Evolutionary conservation across 1,140 invertebrate genomes (phyloP).

Genomic region (Pinna nobilis): DNA sequence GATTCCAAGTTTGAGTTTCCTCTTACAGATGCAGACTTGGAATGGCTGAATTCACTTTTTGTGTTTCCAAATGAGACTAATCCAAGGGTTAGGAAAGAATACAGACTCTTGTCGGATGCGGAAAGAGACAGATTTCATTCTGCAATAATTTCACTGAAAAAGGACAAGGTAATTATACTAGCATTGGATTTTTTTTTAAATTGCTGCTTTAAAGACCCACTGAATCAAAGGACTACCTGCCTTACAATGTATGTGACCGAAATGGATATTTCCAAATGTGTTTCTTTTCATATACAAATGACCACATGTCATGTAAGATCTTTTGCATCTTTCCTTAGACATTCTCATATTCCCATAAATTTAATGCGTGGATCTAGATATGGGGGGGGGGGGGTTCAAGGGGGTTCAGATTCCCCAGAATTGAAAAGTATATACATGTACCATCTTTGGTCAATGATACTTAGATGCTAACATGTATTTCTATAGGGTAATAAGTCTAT

Average conservation of each 20-base stretch:
- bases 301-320: too few species aligned
- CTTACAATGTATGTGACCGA: not conserved
- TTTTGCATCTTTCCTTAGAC: too few species aligned
- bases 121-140: slow-evolving; percentile 66
- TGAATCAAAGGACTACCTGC: not conserved
- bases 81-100: slow-evolving; percentile 63
- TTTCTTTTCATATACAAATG: too few species aligned
- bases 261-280: not conserved
- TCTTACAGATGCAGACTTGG: slow-evolving; percentile 22
- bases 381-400: too few species aligned
- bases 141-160: slow-evolving; percentile 69
- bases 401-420: too few species aligned
- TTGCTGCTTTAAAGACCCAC: not conserved
- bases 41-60: slow-evolving; percentile 30
- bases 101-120: slow-evolving; percentile 65
- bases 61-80: slow-evolving; percentile 14
- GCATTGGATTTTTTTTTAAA: too few species aligned
- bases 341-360: too few species aligned
- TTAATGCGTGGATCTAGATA: too few species aligned
- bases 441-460: too few species aligned
- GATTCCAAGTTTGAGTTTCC: slow-evolving; percentile 32
- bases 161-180: slow-evolving; percentile 68
- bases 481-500: too few species aligned
- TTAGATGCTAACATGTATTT: too few species aligned
- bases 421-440: too few species aligned